These are phyloP conservation scores for Andricus curvator DNA, from an alignment of 2,888 invertebrate species.

Conservation along the genomic window DNA sequence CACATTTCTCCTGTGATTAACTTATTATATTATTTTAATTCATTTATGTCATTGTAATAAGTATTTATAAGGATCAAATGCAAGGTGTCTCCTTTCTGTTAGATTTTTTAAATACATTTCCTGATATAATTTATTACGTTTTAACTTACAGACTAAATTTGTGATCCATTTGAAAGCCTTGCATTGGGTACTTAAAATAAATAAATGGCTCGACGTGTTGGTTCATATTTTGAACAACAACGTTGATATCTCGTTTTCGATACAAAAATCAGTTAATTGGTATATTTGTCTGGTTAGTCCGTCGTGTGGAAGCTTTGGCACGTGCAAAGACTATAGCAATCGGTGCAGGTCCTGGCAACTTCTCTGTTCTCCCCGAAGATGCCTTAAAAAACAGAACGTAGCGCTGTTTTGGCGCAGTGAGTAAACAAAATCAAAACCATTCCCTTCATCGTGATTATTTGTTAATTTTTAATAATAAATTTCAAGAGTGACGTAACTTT, in stretches of 20 bases:
- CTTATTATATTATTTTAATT: not conserved
- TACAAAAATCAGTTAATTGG: slow-evolving; percentile 53
- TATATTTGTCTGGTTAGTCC: slow-evolving; percentile 70
- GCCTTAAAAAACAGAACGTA: slow-evolving; percentile 69
- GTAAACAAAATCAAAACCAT: slow-evolving; percentile 59
- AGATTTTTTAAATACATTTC: not conserved
- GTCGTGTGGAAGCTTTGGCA: slow-evolving; percentile 72
- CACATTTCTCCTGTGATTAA: not conserved
- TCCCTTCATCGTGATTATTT: slow-evolving; percentile 20
- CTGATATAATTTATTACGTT: not conserved
- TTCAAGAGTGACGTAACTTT: not conserved
- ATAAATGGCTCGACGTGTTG: not conserved
- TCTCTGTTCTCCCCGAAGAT: slow-evolving; percentile 70
- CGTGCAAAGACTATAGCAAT: slow-evolving; percentile 71
- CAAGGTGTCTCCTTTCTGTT: not conserved
- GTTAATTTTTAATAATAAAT: not conserved
- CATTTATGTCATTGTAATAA: not conserved
- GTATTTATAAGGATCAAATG: not conserved
- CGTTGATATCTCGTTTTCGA: not conserved
- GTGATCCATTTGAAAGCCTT: not conserved
- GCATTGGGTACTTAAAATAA: not conserved
- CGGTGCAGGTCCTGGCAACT: slow-evolving; percentile 69
- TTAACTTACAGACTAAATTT: not conserved
- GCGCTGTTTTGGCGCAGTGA: slow-evolving; percentile 72
- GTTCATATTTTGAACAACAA: not conserved